phyloP scores from a whole-genome alignment of 2,888 invertebrate genomes.

The Sphaerolaimus hirsutus region DNA sequence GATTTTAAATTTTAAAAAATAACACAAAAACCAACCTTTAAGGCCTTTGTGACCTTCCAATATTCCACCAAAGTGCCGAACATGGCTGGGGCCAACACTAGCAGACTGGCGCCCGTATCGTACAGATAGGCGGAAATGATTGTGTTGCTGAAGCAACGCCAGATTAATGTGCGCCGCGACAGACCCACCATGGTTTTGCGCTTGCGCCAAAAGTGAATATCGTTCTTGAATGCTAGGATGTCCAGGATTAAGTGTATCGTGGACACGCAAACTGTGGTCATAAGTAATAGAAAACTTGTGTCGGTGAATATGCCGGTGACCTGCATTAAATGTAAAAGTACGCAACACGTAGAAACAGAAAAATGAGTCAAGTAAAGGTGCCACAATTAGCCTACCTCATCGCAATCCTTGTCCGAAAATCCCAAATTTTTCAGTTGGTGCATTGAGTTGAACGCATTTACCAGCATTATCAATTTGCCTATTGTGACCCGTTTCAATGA shows the following conservation, averaged over 20 bases:
- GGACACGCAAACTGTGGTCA: constrained; percentile 65
- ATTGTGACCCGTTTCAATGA: no score
- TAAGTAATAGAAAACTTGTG: constrained; percentile 68
- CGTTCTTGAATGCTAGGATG: constrained; percentile 71
- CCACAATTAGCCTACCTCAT: no score
- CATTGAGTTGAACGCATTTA: no score
- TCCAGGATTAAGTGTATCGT: constrained; percentile 84
- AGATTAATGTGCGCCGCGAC: constrained; percentile 38
- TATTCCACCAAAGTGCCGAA: constrained; percentile 60
- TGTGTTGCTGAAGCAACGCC: constrained; percentile 74
- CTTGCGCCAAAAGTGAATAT: constrained; percentile 73
- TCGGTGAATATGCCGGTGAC: constrained; percentile 63
- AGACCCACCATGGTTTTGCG: constrained; percentile 45
- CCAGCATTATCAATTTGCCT: no score
- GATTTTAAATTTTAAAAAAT: background rate
- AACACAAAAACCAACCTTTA: constrained; percentile 32
- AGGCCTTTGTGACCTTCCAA: constrained; percentile 75
- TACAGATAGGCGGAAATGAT: constrained; percentile 70
- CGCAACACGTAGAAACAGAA: no score
- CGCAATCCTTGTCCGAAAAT: no score
- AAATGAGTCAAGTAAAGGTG: no score
- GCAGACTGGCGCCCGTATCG: constrained; percentile 67
- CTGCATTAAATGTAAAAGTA: no score
- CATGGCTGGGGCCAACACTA: constrained; percentile 61
- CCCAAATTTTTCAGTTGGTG: no score